A percentile compares a stretch with the other conserved stretches of the same genome.
Conservation (phyloP, 1,140 invertebrate genomes). For the Copidosoma floridanum region DNA sequence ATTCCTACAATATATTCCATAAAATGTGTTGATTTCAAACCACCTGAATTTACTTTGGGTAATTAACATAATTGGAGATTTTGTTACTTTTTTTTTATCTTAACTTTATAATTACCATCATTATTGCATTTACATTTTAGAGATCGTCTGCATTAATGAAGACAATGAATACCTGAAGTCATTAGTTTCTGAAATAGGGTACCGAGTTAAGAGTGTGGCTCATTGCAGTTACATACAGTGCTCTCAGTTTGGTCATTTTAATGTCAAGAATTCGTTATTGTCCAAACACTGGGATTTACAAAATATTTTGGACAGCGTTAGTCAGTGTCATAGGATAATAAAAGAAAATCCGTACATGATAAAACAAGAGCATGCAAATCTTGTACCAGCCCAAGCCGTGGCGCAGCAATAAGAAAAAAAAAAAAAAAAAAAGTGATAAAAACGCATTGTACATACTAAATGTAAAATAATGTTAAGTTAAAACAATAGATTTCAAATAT, state of each 20-base stretch:
- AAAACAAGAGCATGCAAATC: constrained; percentile 45
- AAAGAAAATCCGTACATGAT: constrained; percentile 57
- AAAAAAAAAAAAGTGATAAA: constrained; percentile 3
- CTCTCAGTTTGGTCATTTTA: constrained; percentile 79
- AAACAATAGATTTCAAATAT: constrained; percentile 21
- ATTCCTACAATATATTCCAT: constrained; percentile 82
- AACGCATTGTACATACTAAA: constrained; percentile 23
- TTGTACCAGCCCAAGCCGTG: constrained; percentile 24
- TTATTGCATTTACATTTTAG: constrained; percentile 54
- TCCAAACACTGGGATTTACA: constrained; percentile 79
- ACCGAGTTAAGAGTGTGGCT: constrained; percentile 75
- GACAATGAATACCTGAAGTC: constrained; percentile 70
- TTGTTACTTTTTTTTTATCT: not conserved
- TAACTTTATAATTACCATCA: constrained; percentile 5
- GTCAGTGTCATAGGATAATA: constrained; percentile 57
- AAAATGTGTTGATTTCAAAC: constrained; percentile 77
- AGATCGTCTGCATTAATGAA: constrained; percentile 85
- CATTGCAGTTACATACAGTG: constrained; percentile 77
- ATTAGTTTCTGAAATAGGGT: constrained; percentile 77
- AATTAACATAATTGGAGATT: constrained; percentile 34
- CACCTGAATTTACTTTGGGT: constrained; percentile 86
- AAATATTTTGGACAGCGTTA: constrained; percentile 73
- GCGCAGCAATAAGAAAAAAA: not conserved
- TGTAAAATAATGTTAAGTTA: constrained; percentile 8
- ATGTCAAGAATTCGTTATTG: constrained; percentile 72